Evolutionary conservation across 2,888 invertebrate genomes (phyloP).

Genomic region (Conops quadrifasciatus): DNA sequence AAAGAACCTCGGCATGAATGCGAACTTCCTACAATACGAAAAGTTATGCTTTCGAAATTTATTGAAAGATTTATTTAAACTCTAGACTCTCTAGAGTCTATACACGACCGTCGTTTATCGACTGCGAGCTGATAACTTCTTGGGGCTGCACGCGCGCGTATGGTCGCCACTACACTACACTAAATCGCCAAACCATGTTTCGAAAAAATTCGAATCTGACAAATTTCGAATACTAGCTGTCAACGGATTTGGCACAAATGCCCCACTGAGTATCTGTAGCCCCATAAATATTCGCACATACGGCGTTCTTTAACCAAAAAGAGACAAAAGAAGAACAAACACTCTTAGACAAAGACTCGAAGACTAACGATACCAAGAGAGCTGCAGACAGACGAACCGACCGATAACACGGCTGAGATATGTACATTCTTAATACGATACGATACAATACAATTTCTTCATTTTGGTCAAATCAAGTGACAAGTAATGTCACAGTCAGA

Average conservation of each 20-base stretch:
- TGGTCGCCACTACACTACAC: neutral
- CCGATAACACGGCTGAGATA: conserved; percentile 12
- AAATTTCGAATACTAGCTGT: conserved; percentile 51
- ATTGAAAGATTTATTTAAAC: no score
- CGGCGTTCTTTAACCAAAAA: conserved; percentile 10
- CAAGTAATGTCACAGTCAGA: conserved; percentile 44
- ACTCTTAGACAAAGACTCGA: neutral
- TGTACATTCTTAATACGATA: conserved; percentile 38
- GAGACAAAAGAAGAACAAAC: neutral
- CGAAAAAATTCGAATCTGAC: conserved; percentile 49
- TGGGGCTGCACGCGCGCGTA: neutral
- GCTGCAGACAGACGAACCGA: neutral
- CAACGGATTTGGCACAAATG: conserved; percentile 24
- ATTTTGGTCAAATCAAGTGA: conserved; percentile 60
- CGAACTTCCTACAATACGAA: no score
- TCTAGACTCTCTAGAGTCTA: no score
- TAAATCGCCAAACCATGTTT: conserved; percentile 14
- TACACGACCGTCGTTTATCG: neutral
- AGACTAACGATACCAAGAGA: neutral
- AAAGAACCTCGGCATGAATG: no score
- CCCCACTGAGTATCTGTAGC: conserved; percentile 16
- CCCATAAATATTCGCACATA: conserved; percentile 15
- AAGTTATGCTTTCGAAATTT: no score
- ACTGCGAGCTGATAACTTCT: neutral
- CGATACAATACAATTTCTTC: conserved; percentile 52